Base-by-base conservation (phyloP, 2,113 vertebrate genomes). In the Columba livia region DNA sequence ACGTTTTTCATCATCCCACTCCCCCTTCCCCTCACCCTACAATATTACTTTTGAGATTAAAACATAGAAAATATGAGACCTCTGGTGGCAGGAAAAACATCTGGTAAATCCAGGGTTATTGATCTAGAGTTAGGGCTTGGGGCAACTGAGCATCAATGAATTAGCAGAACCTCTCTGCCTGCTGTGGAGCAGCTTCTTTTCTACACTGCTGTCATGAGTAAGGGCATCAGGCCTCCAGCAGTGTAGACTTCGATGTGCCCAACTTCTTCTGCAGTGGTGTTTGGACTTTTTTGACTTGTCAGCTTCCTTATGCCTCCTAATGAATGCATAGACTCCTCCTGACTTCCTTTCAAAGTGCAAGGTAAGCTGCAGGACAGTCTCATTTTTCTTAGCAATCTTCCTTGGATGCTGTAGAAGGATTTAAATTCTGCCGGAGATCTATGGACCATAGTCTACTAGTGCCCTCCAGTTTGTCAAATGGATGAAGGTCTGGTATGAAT, bases 401-500 rank as follows among this genome's bases (percentile, higher is more conserved):
- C 28, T 61, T 81, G 93, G 65, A 91, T 62, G 14, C 32, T 65
- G 70, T 16, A 89, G 78, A 89, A 65, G 32, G 89, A 25, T 87
- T 87, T 84, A 40, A 89, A 89, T 87, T 90, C 80, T 90, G 44
- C 73, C 89, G 85, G 70, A 93, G 57, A 79, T 75, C 83, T 93
- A 50, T 57, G 87, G 86, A 90, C 34, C 91, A 86, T 62, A 66
- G 34, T 51, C 32, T 79, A 42, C 70, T 82, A 47, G 54, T 81
- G 79, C 75, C 91, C 91, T 96, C 82, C 74, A 84, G 89, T 84
- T 82, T 87, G 69, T 89, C 47, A 90, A 67, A 85, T 53, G 74
- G 86, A 93, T 65, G 88, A 57, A 85, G 40, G 51, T 89, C 84
- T 88, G 42, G 82, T 93, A 92, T 89, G 93, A 96, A 93, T 94